Evolutionary conservation across 2,888 invertebrate species (phyloP), one percentile per base, ranked within the genome.

Genomic region (Eupithecia subumbrata): DNA sequence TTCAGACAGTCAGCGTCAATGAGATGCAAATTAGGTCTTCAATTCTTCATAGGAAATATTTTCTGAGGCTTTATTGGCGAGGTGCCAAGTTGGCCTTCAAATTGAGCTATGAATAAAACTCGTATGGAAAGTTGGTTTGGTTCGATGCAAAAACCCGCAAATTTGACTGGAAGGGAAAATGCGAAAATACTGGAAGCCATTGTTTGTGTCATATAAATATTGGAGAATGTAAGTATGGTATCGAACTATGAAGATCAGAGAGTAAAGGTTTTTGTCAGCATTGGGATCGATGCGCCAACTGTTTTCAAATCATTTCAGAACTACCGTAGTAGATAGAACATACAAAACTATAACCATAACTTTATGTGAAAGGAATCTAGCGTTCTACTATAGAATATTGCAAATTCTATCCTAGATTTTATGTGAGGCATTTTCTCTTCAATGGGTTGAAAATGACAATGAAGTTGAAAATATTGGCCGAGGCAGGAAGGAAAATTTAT

Each of bases 341-440:
- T 63, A 63, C 7, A 16, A 14, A 63, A 8, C 30, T n/a, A n/a
- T 37, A 66, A 34, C n/a, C 37, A 37, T 2, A 81, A 78, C 69
- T 66, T 72, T 48, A 56, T 56, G 4, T 12, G 56, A 82, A 79
- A 81, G 76, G 81, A 76, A 83, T 84, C 80, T 81, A 48, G 74
- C 70, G 79, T 77, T 82, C 84, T 34, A 85, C 37, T 7, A 37
- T 0, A 82, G 81, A 84, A 87, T 85, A 86, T 87, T 87, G 87
- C 85, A 85, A 84, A 87, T 86, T 83, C 85, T 81, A 82, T 81
- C 84, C 86, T 84, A 85, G 87, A 87, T 87, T 86, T 86, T 86
- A 87, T 85, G 85, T 79, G 79, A 74, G 82, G 81, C 79, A 83
- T 82, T 81, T 80, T 82, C 84, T 72, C 79, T 80, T 84, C 83